Evolutionary conservation across 2,797 vertebrate genomes (phyloP).

Genomic region (Parauchenoglanis punctatus): DNA sequence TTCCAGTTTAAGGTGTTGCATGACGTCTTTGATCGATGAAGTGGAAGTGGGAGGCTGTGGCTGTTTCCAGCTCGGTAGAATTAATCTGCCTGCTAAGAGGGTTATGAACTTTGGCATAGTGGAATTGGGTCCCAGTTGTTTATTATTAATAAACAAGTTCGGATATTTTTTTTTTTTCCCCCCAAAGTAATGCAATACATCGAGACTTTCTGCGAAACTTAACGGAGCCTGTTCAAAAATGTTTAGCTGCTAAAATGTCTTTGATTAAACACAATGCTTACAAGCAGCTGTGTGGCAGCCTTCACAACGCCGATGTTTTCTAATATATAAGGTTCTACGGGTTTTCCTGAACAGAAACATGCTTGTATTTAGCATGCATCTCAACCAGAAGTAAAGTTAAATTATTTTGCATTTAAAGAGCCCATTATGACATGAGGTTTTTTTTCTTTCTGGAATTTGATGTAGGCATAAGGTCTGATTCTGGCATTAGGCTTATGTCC

Average conservation of each 20-base stretch:
- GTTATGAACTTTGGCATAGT: too few species aligned
- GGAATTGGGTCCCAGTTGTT: neutral
- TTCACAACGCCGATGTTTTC: neutral
- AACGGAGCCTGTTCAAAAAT: neutral
- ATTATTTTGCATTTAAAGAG: neutral
- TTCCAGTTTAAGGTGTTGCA: too few species aligned
- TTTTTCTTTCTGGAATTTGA: neutral
- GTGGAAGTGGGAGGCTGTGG: too few species aligned
- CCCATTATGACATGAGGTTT: neutral
- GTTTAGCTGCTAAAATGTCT: neutral
- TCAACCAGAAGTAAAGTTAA: neutral
- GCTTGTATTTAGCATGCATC: neutral
- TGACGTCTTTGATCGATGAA: too few species aligned
- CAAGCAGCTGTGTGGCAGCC: neutral
- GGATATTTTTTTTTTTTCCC: neutral
- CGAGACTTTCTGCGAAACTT: neutral
- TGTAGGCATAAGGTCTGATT: too few species aligned
- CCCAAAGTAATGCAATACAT: neutral
- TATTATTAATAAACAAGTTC: neutral
- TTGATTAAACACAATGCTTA: neutral
- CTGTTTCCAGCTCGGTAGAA: too few species aligned
- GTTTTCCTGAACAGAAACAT: neutral
- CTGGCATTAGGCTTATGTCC: neutral
- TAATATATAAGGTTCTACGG: neutral
- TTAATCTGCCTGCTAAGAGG: too few species aligned